Evolutionary conservation across 1,140 invertebrate species (phyloP), one percentile per base, ranked within the genome.

Genomic region (Goniozus legneri): DNA sequence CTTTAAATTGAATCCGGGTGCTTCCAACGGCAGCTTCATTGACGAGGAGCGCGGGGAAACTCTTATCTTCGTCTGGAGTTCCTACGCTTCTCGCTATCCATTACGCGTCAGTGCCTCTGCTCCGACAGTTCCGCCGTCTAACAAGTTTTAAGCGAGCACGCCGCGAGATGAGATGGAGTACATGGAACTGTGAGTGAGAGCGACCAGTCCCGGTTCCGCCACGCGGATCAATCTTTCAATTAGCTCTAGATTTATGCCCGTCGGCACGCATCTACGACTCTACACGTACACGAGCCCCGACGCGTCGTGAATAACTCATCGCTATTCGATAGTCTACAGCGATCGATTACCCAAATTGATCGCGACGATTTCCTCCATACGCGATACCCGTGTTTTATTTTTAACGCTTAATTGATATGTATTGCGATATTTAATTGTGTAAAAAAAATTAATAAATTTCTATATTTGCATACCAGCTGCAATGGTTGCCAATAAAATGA

Each of bases 1-100:
- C 54, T 62, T 61, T 54, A 67, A 72, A 73, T 73, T 71, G 71
- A 73, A 71, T 73, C 56, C 57, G 48, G 64, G 61, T 47, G 58
- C 52, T 64, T 56, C 47, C 43, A 46, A 40, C 35, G 36, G 15
- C 33, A 48, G 44, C 58, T 35, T 37, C 36, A 47, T n/a, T n/a
- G 39, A 50, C 54, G 42, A 50, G 47, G 43, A 37, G 21, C 52
- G 27, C 37, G 13, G 14, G 18, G 51, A 57, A 51, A 37, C 33
- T 56, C 56, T 71, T 70, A 71, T 71, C 69, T 69, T n/a, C n/a
- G n/a, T n/a, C 50, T 27, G 13, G 16, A 38, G 53, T 44, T 58
- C 63, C 66, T 60, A 60, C 59, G 56, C 54, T 54, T 67, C 50
- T 45, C 39, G 30, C 47, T 57, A 56, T 52, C 62, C 60, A 56